phyloP scores from a whole-genome alignment of 2,888 invertebrate species.

The Macrosoma leucophasiata region DNA sequence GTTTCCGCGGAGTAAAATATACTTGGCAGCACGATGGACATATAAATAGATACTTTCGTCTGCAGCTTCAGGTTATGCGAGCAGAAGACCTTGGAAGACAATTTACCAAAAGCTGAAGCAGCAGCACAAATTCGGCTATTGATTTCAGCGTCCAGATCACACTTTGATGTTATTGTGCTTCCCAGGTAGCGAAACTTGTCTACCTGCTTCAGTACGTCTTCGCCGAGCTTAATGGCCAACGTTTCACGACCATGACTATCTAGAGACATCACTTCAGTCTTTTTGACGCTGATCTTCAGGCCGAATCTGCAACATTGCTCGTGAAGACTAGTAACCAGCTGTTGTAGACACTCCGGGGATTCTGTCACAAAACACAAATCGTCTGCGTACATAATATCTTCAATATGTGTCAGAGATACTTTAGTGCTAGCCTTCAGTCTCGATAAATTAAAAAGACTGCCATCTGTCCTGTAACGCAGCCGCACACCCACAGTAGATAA shows the following conservation, averaged over 20 bases:
- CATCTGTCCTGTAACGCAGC: conserved; percentile 14
- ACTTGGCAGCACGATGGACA: not conserved
- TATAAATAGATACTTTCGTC: not conserved
- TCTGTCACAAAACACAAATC: conserved; percentile 19
- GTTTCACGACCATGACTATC: conserved; percentile 8
- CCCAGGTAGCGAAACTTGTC: conserved; percentile 18
- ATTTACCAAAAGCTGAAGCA: conserved; percentile 20
- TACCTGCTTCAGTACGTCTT: conserved; percentile 14
- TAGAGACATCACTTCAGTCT: conserved; percentile 18
- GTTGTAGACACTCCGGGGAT: conserved; percentile 16
- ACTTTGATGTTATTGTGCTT: conserved; percentile 14
- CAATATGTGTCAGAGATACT: too few relatives aligned
- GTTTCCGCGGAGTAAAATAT: not conserved
- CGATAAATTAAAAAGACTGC: too few relatives aligned
- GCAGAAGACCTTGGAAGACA: too few relatives aligned
- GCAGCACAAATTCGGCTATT: conserved; percentile 21
- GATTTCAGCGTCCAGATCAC: conserved; percentile 19
- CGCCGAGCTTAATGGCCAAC: conserved; percentile 9
- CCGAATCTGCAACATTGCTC: too few relatives aligned
- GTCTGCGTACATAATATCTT: conserved; percentile 21
- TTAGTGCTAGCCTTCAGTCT: too few relatives aligned
- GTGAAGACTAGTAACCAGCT: conserved; percentile 12
- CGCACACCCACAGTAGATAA: conserved; percentile 7
- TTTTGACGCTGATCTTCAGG: conserved; percentile 21
- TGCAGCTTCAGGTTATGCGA: conserved; percentile 19